Evolutionary conservation across 1,140 invertebrate species (phyloP).

Genomic region (Macrosteles quadrilineatus): DNA sequence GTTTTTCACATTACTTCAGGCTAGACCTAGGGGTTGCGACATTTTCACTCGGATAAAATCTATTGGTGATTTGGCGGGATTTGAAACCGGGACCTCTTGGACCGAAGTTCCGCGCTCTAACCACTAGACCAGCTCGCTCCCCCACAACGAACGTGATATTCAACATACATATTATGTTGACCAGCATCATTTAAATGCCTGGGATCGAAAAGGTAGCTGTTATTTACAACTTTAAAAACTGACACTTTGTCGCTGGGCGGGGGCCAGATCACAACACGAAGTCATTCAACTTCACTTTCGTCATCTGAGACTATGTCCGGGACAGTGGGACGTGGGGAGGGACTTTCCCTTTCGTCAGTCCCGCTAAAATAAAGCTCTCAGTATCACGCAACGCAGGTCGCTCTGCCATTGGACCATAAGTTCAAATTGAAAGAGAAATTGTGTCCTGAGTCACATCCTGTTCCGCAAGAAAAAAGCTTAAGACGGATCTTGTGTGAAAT

Average conservation of each 20-base stretch:
- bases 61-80: no score
- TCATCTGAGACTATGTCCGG: not conserved
- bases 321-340: not conserved
- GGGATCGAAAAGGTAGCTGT: no score
- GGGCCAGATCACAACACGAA: not conserved
- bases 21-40: no score
- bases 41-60: no score
- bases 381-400: not conserved
- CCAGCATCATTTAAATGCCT: no score
- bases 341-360: not conserved
- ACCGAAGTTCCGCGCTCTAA: no score
- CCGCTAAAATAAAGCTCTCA: not conserved
- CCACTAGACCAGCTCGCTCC: no score
- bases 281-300: constrained; percentile 9
- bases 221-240: not conserved
- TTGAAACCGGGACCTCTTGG: no score
- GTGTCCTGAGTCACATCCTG: not conserved
- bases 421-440: constrained; percentile 9
- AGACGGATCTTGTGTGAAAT: no score
- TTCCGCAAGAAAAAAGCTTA: not conserved
- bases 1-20: no score
- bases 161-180: no score
- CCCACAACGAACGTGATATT: no score
- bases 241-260: not conserved
- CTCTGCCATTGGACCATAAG: not conserved